Conservation (phyloP, 2,888 invertebrate species). For the Mesopsocus fuscifrons region DNA sequence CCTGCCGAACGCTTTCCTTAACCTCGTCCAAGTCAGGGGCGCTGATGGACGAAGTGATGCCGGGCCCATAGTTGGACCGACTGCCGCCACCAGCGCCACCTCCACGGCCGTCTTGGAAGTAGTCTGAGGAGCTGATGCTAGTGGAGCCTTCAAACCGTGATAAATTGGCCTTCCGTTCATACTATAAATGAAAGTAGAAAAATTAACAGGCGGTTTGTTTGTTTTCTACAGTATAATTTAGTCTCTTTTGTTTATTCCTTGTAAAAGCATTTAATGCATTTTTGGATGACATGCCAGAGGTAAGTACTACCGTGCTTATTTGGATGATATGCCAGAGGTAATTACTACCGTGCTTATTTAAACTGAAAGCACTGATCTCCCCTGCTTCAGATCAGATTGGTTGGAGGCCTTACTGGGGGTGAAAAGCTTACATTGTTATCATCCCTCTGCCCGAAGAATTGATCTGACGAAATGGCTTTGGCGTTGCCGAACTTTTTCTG, state of each 20-base stretch:
- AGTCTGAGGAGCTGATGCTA: slow-evolving; percentile 92
- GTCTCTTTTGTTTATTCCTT: too few species aligned
- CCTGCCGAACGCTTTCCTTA: slow-evolving; percentile 89
- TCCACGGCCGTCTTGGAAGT: slow-evolving; percentile 47
- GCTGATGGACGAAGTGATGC: background rate
- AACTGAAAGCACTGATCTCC: too few species aligned
- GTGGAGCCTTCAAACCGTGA: slow-evolving; percentile 80
- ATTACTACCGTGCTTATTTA: too few species aligned
- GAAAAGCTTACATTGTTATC: slow-evolving; percentile 36
- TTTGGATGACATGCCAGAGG: too few species aligned
- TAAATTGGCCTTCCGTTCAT: slow-evolving; percentile 34
- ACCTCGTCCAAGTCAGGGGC: slow-evolving; percentile 81
- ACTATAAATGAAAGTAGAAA: slow-evolving; percentile 23
- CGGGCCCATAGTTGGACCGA: slow-evolving; percentile 17
- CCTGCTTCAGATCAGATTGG: too few species aligned
- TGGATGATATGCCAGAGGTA: too few species aligned
- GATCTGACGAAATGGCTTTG: slow-evolving; percentile 95
- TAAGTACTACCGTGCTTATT: too few species aligned
- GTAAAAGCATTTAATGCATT: too few species aligned
- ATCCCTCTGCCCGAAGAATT: slow-evolving; percentile 68
- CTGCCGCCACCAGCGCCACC: slow-evolving; percentile 18
- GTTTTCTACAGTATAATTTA: too few species aligned
- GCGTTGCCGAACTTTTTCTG: slow-evolving; percentile 94
- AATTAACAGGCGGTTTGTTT: too few species aligned
- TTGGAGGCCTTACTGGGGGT: too few species aligned